Evolutionary conservation across 2,888 invertebrate species (phyloP).

Genomic region (Cosmia trapezina): DNA sequence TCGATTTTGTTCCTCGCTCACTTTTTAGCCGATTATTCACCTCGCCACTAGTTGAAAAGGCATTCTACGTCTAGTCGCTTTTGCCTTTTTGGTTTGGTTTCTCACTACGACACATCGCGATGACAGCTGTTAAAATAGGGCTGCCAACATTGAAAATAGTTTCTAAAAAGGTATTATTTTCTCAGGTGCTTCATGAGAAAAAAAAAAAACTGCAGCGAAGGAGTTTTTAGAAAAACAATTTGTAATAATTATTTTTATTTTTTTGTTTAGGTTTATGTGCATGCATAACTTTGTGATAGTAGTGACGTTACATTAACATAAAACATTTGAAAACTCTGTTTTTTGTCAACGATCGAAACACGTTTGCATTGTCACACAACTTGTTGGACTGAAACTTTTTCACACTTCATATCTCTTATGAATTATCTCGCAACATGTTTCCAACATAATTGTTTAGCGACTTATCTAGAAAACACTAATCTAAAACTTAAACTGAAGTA

Average conservation of each 20-base stretch:
- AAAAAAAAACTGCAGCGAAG: neutral
- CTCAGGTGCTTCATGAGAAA: neutral
- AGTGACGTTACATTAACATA: neutral
- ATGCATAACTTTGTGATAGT: too few species aligned
- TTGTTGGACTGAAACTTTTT: neutral
- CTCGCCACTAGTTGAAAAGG: neutral
- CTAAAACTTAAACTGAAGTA: too few species aligned
- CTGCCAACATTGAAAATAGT: neutral
- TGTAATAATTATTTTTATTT: too few species aligned
- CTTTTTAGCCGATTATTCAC: neutral
- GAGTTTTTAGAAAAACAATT: neutral
- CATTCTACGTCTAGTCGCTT: neutral
- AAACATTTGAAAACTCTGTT: neutral
- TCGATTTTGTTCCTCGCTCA: neutral
- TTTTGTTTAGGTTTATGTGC: neutral
- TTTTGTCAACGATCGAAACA: neutral
- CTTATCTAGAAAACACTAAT: too few species aligned
- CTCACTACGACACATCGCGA: neutral
- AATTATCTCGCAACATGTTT: too few species aligned
- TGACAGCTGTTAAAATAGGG: constrained; percentile 7
- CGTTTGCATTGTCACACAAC: too few species aligned
- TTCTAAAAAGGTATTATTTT: neutral
- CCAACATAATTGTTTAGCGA: too few species aligned
- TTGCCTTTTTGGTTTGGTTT: neutral
- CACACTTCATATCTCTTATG: too few species aligned